Evolutionary conservation across 2,888 invertebrate species (phyloP).

Genomic region (Syrista parreyssii): DNA sequence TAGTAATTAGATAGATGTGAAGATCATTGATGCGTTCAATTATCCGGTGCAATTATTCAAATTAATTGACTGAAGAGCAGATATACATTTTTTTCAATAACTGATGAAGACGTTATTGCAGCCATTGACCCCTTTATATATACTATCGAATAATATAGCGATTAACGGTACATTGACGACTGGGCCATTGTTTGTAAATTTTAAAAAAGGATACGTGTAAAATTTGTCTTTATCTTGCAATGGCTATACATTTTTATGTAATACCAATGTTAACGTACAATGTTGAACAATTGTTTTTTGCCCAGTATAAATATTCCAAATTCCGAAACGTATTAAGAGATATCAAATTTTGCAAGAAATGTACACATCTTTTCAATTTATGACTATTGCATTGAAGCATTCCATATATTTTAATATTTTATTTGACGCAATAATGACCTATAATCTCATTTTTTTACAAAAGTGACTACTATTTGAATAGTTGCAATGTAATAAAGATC

Average conservation of each 20-base stretch:
- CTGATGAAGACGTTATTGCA: not conserved
- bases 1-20: slow-evolving; percentile 7
- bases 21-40: not conserved
- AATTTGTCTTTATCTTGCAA: not conserved
- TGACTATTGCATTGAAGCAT: slow-evolving; percentile 15
- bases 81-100: not conserved
- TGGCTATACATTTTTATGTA: not conserved
- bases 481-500: not conserved
- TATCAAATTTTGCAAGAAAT: not conserved
- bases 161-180: not conserved
- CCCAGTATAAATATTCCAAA: not conserved
- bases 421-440: slow-evolving; percentile 1
- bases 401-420: slow-evolving; percentile 7
- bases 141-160: not conserved
- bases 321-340: not conserved
- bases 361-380: not conserved
- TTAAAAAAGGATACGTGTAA: not conserved
- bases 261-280: not conserved
- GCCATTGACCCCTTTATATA: not conserved
- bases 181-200: not conserved
- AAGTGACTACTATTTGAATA: not conserved
- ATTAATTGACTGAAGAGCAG: slow-evolving; percentile 1
- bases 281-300: not conserved
- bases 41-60: slow-evolving; percentile 9
- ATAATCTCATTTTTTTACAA: not conserved